Base-by-base conservation (phyloP, 2,113 vertebrate species). In the Aegithalos caudatus region DNA sequence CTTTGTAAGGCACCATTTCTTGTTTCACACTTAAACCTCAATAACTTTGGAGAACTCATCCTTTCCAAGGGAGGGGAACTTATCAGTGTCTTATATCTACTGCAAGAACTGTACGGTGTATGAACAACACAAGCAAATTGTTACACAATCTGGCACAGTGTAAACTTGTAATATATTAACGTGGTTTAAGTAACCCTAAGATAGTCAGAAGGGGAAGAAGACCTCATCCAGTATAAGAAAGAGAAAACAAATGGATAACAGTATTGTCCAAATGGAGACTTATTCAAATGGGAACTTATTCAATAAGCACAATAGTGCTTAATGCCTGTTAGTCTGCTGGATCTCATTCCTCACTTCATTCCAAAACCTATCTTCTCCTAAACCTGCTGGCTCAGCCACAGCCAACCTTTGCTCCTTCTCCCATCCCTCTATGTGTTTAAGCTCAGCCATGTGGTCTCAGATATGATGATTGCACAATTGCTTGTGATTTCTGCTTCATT, bases 1-100 rank as follows among this genome's bases (percentile, higher is more conserved):
- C 53, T 81, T 53, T 44, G 10, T 57, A 47, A 72, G 31, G 24
- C 37, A 50, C 29, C 15, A 37, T 86, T 95, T 82, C 50, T 71
- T 69, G 31, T 42, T 79, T 91, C 61, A 82, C 64, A 71, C 12
- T 56, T 62, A 94, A 79, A 95, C 13, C 50, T 84, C 44, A 69
- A 47, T 27, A 72, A 92, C 37, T 65, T 54, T 27, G 70, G 58
- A 56, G 35, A 95, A 70, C 21, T 81, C 37, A 56, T 66, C 29
- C 60, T 87, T 96, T 82, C 47, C 56, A n/a, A 24, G 8, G 47
- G 33, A 92, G 14, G 12, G 47, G 27, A 95, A 67, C 27, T 60
- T 91, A 40, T 84, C 76, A 79, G 50, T 19, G 47, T 83, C 66
- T 81, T 86, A 31, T 83, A 85, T 37, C 60, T 77, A 66, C 48